Base-by-base conservation (phyloP, 2,113 vertebrate genomes). In the Diadophis punctatus region DNA sequence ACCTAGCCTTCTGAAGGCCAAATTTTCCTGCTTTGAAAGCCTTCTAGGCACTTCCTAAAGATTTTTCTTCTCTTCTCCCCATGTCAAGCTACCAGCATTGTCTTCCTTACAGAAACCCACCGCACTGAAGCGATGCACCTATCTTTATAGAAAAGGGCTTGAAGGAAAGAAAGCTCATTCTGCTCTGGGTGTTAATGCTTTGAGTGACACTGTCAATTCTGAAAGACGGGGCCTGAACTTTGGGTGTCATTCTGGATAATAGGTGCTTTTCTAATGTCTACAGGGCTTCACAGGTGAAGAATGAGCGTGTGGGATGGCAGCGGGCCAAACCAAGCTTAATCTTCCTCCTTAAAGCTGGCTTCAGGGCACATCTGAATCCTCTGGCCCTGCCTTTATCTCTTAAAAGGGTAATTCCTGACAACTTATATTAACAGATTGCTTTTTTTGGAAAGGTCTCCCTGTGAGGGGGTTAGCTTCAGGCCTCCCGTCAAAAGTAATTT, bases 211-310 rank as follows among this genome's bases (percentile, higher is more conserved):
- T 94, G 95, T 91, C 87, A 96, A 84, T 94, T 93, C 90, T 95
- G 93, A 92, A 96, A 95, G 95, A 95, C 84, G 93, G 51, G 46
- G 46, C 27, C 20, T 63, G 27, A 91, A 30, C 92, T 55, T 95
- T 96, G 93, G 96, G 95, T 96, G 95, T 96, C 93, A 94, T 86
- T 34, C 53, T 92, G 95, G 93, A 95, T 96, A 96, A 96, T 90
- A 88, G 96, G 95, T 93, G 94, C 43, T 95, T 95, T 96, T 96
- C 95, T 94, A 95, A 95, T 94, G 93, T 95, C 95, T 96, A 93
- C 68, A 92, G 93, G 94, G 93, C 90, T 95, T 96, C 95, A 94
- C 92, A 94, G 94, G 95, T 96, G 95, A 96, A 96, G 96, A 94
- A 92, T 90, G 95, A 96, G 92, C 87, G 86, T 95, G 92, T 25